Evolutionary conservation across 2,797 vertebrate genomes (phyloP).

Genomic region (Lagodon rhomboides): DNA sequence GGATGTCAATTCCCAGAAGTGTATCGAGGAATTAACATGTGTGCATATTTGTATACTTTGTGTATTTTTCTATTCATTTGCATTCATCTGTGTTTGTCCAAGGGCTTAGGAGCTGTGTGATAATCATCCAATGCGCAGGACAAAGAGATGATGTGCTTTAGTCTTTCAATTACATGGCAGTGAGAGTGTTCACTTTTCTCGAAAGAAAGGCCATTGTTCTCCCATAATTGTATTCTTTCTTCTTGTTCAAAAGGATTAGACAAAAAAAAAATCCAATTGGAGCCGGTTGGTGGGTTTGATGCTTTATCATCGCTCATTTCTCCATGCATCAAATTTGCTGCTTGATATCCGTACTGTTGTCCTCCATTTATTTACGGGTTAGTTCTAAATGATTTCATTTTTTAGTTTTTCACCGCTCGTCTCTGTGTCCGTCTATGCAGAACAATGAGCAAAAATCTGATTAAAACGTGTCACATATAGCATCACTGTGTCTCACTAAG

Average conservation of each 20-base stretch:
- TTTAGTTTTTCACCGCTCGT: constrained; percentile 20
- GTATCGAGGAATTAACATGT: not conserved
- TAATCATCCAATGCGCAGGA: constrained; percentile 9
- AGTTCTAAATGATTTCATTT: constrained; percentile 53
- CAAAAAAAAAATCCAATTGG: constrained; percentile 60
- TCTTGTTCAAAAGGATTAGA: constrained; percentile 52
- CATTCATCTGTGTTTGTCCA: constrained; percentile 11
- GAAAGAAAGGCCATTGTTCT: constrained; percentile 56
- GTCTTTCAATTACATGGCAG: constrained; percentile 36
- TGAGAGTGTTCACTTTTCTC: constrained; percentile 49
- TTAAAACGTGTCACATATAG: constrained; percentile 15
- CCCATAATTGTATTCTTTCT: constrained; percentile 59
- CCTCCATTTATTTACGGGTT: constrained; percentile 45
- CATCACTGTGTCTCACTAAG: not conserved
- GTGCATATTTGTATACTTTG: not conserved
- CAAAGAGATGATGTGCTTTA: constrained; percentile 15
- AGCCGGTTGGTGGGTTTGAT: constrained; percentile 48
- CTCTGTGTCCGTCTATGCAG: not conserved
- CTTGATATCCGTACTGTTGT: constrained; percentile 55
- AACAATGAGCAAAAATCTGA: constrained; percentile 35
- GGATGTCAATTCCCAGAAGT: not conserved
- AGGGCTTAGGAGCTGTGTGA: not conserved
- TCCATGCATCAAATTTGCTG: constrained; percentile 53
- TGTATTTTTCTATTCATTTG: not conserved
- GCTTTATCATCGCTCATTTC: constrained; percentile 52